These are phyloP conservation scores for Timema cristinae DNA, from an alignment of 2,888 invertebrate genomes.

Conservation along the genomic window DNA sequence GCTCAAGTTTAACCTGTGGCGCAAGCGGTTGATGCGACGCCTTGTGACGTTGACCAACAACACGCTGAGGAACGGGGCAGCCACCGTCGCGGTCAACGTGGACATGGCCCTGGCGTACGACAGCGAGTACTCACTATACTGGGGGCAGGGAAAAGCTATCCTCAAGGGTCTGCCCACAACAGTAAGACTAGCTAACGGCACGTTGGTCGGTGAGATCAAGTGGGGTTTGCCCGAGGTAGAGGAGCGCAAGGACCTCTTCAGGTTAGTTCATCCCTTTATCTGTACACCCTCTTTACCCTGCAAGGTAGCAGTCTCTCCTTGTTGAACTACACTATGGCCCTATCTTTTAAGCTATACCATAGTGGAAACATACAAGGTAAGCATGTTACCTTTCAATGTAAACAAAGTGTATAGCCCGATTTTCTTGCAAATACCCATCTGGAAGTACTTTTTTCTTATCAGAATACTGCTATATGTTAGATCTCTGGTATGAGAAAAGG, in stretches of 20 bases:
- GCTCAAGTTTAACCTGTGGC: conserved; percentile 49
- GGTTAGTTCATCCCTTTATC: conserved; percentile 8
- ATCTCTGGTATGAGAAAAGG: too few relatives aligned
- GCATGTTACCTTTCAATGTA: too few relatives aligned
- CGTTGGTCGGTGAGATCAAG: conserved; percentile 55
- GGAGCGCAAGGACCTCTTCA: conserved; percentile 45
- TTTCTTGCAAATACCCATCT: too few relatives aligned
- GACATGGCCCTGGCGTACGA: conserved; percentile 71
- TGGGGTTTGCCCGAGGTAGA: conserved; percentile 63
- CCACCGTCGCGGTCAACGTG: conserved; percentile 46
- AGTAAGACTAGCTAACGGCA: conserved; percentile 57
- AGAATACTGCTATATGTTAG: too few relatives aligned
- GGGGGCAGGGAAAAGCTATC: conserved; percentile 74
- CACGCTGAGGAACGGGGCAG: conserved; percentile 48
- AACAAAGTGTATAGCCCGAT: too few relatives aligned
- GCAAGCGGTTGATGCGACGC: conserved; percentile 40
- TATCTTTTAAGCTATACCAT: too few relatives aligned
- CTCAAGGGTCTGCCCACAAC: conserved; percentile 65
- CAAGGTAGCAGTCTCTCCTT: too few relatives aligned
- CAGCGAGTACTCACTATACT: conserved; percentile 66
- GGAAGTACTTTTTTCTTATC: too few relatives aligned
- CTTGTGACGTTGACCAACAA: conserved; percentile 43
- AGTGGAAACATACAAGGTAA: too few relatives aligned
- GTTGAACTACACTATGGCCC: too few relatives aligned
- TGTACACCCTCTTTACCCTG: too few relatives aligned